Evolutionary conservation across 2,888 invertebrate genomes (phyloP).

Genomic region (Lithophane ornitopus): DNA sequence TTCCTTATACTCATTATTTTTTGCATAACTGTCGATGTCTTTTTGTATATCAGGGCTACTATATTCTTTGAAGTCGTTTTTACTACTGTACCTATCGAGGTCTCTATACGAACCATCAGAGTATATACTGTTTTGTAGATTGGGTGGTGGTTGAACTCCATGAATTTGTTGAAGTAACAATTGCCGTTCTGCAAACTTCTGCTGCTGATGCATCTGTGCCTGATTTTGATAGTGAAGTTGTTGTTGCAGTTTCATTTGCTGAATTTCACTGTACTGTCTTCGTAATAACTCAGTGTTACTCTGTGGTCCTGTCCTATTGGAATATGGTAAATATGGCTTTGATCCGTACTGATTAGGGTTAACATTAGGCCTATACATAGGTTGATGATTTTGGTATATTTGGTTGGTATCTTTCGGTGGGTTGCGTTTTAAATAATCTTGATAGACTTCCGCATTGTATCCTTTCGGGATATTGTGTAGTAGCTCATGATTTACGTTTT

Average conservation of each 20-base stretch:
- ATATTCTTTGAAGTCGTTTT: conserved; percentile 86
- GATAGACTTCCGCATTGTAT: conserved; percentile 91
- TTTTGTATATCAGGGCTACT: conserved; percentile 84
- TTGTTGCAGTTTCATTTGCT: conserved; percentile 92
- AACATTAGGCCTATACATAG: conserved; percentile 86
- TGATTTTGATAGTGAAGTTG: conserved; percentile 92
- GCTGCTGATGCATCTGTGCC: conserved; percentile 91
- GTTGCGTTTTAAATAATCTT: conserved; percentile 90
- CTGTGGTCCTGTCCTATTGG: conserved; percentile 88
- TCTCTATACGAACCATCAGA: conserved; percentile 88
- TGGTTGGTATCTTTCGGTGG: conserved; percentile 90
- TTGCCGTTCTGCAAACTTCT: conserved; percentile 92
- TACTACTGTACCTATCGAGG: conserved; percentile 86
- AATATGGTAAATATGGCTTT: conserved; percentile 88
- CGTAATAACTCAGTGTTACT: conserved; percentile 91
- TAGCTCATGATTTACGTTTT: conserved; percentile 86
- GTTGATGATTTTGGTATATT: conserved; percentile 91
- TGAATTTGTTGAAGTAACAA: conserved; percentile 91
- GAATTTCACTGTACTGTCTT: conserved; percentile 91
- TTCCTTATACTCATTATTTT: conserved; percentile 85
- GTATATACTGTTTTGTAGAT: conserved; percentile 88
- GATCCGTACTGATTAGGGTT: conserved; percentile 87
- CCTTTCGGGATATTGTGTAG: conserved; percentile 87
- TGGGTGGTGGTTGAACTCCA: conserved; percentile 88
- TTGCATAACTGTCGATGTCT: conserved; percentile 83